Base-by-base conservation (phyloP, 1,140 invertebrate genomes). In the Drosophila kanapiae region DNA sequence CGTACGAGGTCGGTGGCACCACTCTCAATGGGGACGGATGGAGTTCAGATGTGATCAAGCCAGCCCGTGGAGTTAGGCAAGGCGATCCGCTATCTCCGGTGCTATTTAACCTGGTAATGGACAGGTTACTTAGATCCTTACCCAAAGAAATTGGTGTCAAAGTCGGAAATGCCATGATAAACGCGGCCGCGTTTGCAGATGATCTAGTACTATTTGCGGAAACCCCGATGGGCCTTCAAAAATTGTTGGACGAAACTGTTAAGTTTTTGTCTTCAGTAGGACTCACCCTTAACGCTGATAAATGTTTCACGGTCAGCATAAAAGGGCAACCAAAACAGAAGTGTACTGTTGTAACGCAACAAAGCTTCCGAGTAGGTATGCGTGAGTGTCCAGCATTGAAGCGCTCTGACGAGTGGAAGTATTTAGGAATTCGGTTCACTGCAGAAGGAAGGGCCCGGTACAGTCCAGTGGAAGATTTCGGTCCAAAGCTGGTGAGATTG, bases 251-350 rank as follows among this genome's bases (percentile, higher is more conserved):
- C 53, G 11, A 35, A 10, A 35, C 33, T 10, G 35, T 35, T 0
- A 11, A 4, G 9, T 35, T 35, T 35, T 35, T 35, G 35, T 11
- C 2, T 10, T 35, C 35, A 4, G 35, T 35, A 8, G 35, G 35
- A 35, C 35, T 11, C 35, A 35, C 35, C 35, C 7, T 33, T 1
- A 33, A 33, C 33, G 4, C 33, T 8, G 33, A 33, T n/a, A 43
- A 69, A n/a, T 60, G 48, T 60, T 69, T 69, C n/a, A 69, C 65
- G 29, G 27, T 60, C 13, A 53, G 56, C 27, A 54, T 69, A 8
- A 61, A 69, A 38, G 67, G 48, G 35, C 64, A 68, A 49, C 64
- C 43, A 5, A 58, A 57, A 14, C 48, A 69, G 47, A 61, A 69
- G 40, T 29, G 14, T 29, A 49, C 3, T 29, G 47, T 29, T 27